These are phyloP conservation scores for Cylloceria caligata DNA, from an alignment of 2,888 invertebrate species.

Conservation along the genomic window DNA sequence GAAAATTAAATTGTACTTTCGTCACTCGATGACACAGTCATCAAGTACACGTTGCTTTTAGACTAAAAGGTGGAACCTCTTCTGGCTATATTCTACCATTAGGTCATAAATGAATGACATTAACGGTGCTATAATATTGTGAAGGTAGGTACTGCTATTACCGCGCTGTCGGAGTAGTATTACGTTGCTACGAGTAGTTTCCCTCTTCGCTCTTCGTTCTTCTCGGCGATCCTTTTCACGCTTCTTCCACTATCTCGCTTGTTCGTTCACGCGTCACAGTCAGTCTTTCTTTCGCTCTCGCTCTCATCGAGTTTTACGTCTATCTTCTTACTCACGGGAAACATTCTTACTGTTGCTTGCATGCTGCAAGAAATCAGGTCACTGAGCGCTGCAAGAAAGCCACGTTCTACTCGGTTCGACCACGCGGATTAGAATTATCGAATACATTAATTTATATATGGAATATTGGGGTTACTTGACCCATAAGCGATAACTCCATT, in stretches of 20 bases:
- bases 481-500: background rate
- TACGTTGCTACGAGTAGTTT: constrained; percentile 81
- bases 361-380: constrained; percentile 83
- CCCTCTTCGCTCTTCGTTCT: constrained; percentile 70
- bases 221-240: constrained; percentile 53
- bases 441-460: constrained; percentile 72
- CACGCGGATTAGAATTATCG: constrained; percentile 82
- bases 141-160: constrained; percentile 79
- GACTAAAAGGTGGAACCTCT: constrained; percentile 71
- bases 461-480: background rate
- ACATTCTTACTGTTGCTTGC: constrained; percentile 82
- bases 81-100: constrained; percentile 78
- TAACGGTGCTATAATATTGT: constrained; percentile 84
- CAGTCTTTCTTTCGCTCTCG: constrained; percentile 67
- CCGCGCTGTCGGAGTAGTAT: constrained; percentile 80
- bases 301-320: constrained; percentile 39
- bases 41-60: constrained; percentile 45
- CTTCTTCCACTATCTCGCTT: constrained; percentile 63
- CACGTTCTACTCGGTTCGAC: constrained; percentile 77
- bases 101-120: constrained; percentile 84
- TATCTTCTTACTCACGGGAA: constrained; percentile 74
- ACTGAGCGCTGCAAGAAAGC: constrained; percentile 84
- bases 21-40: constrained; percentile 64
- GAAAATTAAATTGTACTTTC: constrained; percentile 61
- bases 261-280: constrained; percentile 59